Evolutionary conservation across 2,888 invertebrate genomes (phyloP).

Genomic region (Lepas anatifera): DNA sequence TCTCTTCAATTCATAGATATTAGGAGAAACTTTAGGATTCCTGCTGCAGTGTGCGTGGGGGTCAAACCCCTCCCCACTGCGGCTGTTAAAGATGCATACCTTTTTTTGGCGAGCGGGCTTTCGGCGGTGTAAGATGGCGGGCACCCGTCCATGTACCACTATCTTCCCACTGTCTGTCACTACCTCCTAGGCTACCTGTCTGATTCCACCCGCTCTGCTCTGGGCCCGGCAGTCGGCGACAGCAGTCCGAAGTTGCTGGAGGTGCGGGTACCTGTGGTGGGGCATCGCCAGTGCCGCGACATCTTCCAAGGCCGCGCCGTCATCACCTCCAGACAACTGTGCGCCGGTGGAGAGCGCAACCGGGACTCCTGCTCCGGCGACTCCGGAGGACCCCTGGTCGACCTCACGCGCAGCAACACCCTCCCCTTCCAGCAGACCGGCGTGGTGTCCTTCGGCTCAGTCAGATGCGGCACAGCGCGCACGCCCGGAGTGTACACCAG

Average conservation of each 20-base stretch:
- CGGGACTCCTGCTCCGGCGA: constrained; percentile 20
- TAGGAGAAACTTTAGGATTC: too few relatives aligned
- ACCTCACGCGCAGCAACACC: neutral
- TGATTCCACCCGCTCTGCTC: neutral
- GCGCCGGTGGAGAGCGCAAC: constrained; percentile 15
- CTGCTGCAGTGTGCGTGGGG: too few relatives aligned
- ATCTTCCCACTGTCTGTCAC: too few relatives aligned
- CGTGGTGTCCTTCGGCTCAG: constrained; percentile 18
- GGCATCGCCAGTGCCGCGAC: neutral
- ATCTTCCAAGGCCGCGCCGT: neutral
- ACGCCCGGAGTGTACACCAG: constrained; percentile 19
- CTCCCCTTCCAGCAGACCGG: constrained; percentile 18
- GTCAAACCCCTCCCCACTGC: too few relatives aligned
- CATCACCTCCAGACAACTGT: constrained; percentile 12
- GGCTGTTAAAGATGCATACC: too few relatives aligned
- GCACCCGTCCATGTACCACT: too few relatives aligned
- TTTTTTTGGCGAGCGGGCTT: too few relatives aligned
- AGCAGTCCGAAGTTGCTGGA: neutral
- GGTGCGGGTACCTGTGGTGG: neutral
- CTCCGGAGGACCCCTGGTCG: constrained; percentile 20
- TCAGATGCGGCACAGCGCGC: constrained; percentile 13
- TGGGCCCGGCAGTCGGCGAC: neutral
- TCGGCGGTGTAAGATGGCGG: too few relatives aligned
- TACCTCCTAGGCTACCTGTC: too few relatives aligned
- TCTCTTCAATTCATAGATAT: too few relatives aligned